A percentile compares a stretch with the other conserved stretches of the same genome.
Evolutionary conservation across 2,888 invertebrate species (phyloP).

Genomic region (Nomada goodeniana): DNA sequence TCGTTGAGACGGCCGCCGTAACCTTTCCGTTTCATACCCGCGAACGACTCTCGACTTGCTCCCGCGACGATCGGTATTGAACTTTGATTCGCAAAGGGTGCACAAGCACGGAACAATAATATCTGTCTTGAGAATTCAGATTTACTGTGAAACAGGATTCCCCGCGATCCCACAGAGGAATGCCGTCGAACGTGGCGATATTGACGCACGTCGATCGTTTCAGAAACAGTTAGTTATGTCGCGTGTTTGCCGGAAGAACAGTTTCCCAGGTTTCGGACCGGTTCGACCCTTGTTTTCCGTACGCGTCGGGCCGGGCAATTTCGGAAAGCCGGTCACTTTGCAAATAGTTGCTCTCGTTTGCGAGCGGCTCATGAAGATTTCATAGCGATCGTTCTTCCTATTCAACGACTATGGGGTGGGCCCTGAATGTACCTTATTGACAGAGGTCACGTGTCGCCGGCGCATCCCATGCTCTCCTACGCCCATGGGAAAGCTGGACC

Average conservation of each 20-base stretch:
- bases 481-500: slow-evolving; percentile 66
- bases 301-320: slow-evolving; percentile 58
- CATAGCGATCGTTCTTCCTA: slow-evolving; percentile 60
- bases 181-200: not conserved
- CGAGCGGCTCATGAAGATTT: slow-evolving; percentile 55
- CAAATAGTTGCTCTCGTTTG: slow-evolving; percentile 67
- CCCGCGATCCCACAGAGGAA: not conserved
- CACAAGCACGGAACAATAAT: no score
- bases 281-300: slow-evolving; percentile 66
- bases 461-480: slow-evolving; percentile 59
- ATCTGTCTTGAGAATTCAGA: no score
- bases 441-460: slow-evolving; percentile 78
- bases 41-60: no score
- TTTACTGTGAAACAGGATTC: no score
- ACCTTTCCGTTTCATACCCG: no score
- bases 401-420: slow-evolving; percentile 52
- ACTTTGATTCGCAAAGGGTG: no score
- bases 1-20: no score
- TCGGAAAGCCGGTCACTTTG: slow-evolving; percentile 70
- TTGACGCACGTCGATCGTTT: not conserved
- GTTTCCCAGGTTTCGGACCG: slow-evolving; percentile 65
- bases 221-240: not conserved
- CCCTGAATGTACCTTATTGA: slow-evolving; percentile 76
- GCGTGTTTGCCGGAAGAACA: slow-evolving; percentile 44
- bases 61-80: no score